Percentiles rank a stretch among this genome's conserved stretches.
phyloP scores from a whole-genome alignment of 2,113 vertebrate species.

The Takifugu bimaculatus region DNA sequence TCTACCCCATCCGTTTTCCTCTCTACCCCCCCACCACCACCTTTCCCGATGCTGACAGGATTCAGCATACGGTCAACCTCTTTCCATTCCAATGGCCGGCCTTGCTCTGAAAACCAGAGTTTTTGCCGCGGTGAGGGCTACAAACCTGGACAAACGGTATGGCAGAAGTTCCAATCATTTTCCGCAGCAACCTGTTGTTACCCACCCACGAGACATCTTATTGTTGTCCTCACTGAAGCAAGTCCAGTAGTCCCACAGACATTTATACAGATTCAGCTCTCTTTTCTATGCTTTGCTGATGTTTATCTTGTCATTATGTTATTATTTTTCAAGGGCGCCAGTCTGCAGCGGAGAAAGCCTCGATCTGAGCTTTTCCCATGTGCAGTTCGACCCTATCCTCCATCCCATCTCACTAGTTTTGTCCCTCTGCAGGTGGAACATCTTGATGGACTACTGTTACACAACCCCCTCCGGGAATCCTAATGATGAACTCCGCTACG shows the following conservation, averaged over 20 bases:
- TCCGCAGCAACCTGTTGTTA: not conserved
- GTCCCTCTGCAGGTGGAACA: constrained; percentile 84
- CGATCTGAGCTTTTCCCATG: constrained; percentile 44
- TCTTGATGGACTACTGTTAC: constrained; percentile 98
- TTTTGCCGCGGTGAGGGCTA: constrained; percentile 93
- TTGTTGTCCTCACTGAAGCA: not conserved
- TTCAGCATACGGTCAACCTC: constrained; percentile 86
- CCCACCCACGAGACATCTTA: not conserved
- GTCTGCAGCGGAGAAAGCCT: constrained; percentile 45
- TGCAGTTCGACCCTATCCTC: constrained; percentile 53
- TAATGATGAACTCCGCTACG: constrained; percentile 89
- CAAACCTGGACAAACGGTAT: constrained; percentile 94
- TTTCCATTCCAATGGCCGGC: constrained; percentile 86
- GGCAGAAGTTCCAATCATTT: not conserved
- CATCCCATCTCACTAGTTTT: constrained; percentile 52
- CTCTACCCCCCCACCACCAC: no score
- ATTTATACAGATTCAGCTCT: constrained; percentile 22
- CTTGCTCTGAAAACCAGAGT: constrained; percentile 96
- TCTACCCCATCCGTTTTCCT: no score
- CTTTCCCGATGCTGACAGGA: constrained; percentile 72
- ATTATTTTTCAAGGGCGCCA: constrained; percentile 63
- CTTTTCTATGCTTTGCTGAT: constrained; percentile 24
- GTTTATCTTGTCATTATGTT: constrained; percentile 53
- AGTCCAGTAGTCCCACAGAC: constrained; percentile 14
- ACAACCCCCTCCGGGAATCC: constrained; percentile 96